Evolutionary conservation across 2,888 invertebrate genomes (phyloP), one percentile per base, ranked within the genome.

Genomic region (Hemithea aestivaria): DNA sequence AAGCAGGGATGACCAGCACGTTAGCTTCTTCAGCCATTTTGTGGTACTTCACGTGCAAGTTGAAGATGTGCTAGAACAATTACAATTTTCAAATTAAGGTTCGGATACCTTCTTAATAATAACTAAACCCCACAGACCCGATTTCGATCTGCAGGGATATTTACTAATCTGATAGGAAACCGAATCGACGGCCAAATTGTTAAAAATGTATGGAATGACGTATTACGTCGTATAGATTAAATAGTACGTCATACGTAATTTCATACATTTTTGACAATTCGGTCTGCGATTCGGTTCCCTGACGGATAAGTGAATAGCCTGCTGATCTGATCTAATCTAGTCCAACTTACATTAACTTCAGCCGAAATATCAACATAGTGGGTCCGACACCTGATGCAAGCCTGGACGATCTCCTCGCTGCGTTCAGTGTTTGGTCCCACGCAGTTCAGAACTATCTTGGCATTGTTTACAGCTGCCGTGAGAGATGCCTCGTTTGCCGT

Each of bases 321-420:
- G n/a, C n/a, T n/a, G n/a, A n/a, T n/a, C n/a, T n/a, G n/a, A n/a
- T n/a, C n/a, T n/a, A n/a, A n/a, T n/a, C n/a, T n/a, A n/a, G n/a
- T n/a, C n/a, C n/a, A n/a, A 58, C 73, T 70, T 54, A 78, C 78
- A 45, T 66, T 60, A 10, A 71, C 45, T 54, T 79, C 78, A 1
- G 73, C 75, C 1, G 78, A 73, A 41, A 78, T 70, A 35, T 78
- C 78, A 7, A 77, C 56, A 28, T 75, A 78, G 41, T 77, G 70
- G 1, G 77, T 76, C 10, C 51, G 53, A 6, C 61, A 54, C 30
- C 59, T 51, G n/a, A 78, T 57, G 30, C 78, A 78, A n/a, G 70
- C 63, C 43, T 63, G 60, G 2, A 78, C 66, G 2, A 78, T 61
- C 0, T 58, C 55, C 12, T 62, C 66, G 27, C 77, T 67, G 2